Evolutionary conservation across 2,888 invertebrate genomes (phyloP).

Genomic region (Apomyelois bistriatella): DNA sequence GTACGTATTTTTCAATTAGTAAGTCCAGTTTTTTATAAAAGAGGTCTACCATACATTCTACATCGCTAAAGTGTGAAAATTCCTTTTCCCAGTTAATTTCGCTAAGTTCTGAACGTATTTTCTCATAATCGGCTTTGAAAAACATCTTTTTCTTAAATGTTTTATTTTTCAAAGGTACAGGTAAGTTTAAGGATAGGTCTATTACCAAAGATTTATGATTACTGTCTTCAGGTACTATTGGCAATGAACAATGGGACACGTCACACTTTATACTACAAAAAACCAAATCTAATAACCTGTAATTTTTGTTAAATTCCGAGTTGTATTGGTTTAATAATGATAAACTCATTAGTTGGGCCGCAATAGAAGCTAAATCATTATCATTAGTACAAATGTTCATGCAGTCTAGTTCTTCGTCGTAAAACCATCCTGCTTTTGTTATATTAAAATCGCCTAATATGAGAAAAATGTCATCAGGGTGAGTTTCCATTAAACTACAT

Average conservation of each 20-base stretch:
- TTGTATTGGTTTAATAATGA: too few relatives aligned
- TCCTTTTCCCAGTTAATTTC: not conserved
- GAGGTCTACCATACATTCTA: not conserved
- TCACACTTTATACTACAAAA: too few relatives aligned
- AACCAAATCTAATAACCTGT: too few relatives aligned
- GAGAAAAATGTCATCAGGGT: conserved; percentile 13
- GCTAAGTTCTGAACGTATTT: not conserved
- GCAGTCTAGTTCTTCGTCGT: not conserved
- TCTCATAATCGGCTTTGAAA: not conserved
- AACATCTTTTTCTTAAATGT: not conserved
- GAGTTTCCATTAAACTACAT: not conserved
- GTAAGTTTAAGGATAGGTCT: not conserved
- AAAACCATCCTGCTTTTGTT: too few relatives aligned
- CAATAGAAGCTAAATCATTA: not conserved
- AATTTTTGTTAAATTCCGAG: too few relatives aligned
- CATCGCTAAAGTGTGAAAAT: not conserved
- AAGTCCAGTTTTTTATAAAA: conserved; percentile 7
- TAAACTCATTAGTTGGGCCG: too few relatives aligned
- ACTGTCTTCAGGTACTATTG: conserved; percentile 3
- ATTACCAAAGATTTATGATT: conserved; percentile 11
- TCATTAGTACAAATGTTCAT: not conserved
- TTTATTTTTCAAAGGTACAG: not conserved
- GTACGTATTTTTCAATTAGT: conserved; percentile 12
- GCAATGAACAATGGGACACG: too few relatives aligned
- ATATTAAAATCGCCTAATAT: conserved; percentile 16